Base-by-base conservation (phyloP, 2,797 vertebrate genomes). In the Capromys pilorides region DNA sequence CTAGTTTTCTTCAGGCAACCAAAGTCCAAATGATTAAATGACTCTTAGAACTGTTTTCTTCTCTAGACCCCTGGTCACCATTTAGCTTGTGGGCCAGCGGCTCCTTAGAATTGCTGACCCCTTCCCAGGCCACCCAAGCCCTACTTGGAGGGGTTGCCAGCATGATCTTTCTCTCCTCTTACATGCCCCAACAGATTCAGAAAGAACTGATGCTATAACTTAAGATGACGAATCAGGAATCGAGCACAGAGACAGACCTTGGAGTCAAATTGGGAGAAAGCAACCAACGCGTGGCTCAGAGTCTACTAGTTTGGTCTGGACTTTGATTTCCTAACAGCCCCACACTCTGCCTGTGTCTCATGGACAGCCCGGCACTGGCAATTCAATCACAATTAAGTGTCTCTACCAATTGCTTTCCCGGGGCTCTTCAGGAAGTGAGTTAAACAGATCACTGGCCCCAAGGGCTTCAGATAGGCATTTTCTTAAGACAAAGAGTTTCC, bases 261-360 rank as follows among this genome's bases (percentile, higher is more conserved):
- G 92, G 85, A 93, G 67, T 75, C 69, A 84, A 54, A 22, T 82
- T 87, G 73, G 75, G 33, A 85, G 62, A 96, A 86, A 94, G 54
- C 18, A 57, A 69, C 57, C 18, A 57, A 69, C 57, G 91, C 85
- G 86, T 45, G 28, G 61, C 88, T 36, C 51, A 6, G 7, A 71
- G 54, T 92, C 66, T 49, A 88, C 64, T 57, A 66, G 88, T 90
- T 86, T 69, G 39, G 59, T 67, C 54, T 79, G 41, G 28, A 85
- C n/a, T 96, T 94, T 61, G 36, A 80, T 86, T 66, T 95, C 28
- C n/a, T 31, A 79, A 73, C 13, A 69, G 54, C 33, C 57, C 66
- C 62, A 93, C 36, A 71, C 21, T 91, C 28, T 49, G n/a, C 45
- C 82, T 22, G n/a, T 64, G 64, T 67, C 59, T 88, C 36, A 73